These are phyloP conservation scores for Linepithema humile DNA, from an alignment of 1,140 invertebrate genomes.

Conservation along the genomic window DNA sequence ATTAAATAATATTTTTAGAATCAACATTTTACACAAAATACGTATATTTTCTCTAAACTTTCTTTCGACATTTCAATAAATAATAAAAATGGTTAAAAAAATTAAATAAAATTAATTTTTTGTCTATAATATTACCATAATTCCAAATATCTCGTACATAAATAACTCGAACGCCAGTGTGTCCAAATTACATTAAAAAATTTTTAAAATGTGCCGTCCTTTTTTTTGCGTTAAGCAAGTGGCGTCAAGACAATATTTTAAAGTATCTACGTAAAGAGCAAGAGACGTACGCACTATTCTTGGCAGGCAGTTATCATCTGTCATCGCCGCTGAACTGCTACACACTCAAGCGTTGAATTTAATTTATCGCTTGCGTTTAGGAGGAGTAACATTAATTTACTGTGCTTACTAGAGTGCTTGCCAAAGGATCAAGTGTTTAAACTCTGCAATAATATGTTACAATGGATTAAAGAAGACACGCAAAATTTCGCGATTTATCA, in stretches of 20 bases:
- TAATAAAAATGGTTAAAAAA: background rate
- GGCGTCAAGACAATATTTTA: conserved; percentile 20
- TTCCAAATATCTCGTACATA: no score
- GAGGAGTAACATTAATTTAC: background rate
- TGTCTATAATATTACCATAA: no score
- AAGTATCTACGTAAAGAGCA: background rate
- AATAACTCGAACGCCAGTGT: background rate
- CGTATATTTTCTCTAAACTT: background rate
- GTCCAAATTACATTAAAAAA: background rate
- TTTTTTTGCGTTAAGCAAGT: background rate
- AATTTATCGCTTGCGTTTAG: conserved; percentile 46
- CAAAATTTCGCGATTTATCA: conserved; percentile 8
- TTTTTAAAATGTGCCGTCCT: background rate
- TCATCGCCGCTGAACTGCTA: conserved; percentile 25
- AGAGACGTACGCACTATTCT: conserved; percentile 1
- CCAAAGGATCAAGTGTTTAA: conserved; percentile 7
- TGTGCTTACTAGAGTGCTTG: background rate
- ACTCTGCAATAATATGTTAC: background rate
- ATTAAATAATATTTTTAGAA: no score
- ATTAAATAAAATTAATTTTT: no score
- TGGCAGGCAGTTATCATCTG: conserved; percentile 26
- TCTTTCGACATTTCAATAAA: background rate
- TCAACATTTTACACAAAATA: no score
- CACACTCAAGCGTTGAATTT: background rate
- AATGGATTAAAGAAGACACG: background rate